Evolutionary conservation across 2,113 vertebrate genomes (phyloP).

Genomic region (Salvator merianae): DNA sequence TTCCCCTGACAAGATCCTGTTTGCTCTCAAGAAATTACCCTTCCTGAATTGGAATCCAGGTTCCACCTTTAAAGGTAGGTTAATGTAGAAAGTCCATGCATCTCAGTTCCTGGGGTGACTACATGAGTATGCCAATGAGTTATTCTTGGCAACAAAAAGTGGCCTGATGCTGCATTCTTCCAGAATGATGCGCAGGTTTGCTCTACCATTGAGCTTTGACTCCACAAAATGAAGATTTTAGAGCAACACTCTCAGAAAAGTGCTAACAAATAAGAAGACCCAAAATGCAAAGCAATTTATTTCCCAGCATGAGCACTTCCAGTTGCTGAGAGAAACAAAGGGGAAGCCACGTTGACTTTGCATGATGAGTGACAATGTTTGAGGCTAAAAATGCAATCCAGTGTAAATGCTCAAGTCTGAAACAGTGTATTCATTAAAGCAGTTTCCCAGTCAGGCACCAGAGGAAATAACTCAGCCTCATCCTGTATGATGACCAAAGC

Average conservation of each 20-base stretch:
- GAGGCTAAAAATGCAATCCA: conserved; percentile 46
- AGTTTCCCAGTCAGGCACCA: conserved; percentile 51
- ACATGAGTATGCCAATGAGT: no score
- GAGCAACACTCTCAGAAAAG: background rate
- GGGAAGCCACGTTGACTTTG: conserved; percentile 54
- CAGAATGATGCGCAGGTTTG: no score
- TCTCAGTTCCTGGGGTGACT: no score
- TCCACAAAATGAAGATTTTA: background rate
- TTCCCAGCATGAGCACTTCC: conserved; percentile 45
- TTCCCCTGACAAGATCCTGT: no score
- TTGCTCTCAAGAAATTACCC: no score
- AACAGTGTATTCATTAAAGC: conserved; percentile 56
- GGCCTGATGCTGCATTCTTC: no score
- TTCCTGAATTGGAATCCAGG: no score
- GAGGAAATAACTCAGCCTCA: conserved; percentile 30
- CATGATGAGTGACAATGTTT: conserved; percentile 42
- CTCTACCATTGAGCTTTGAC: no score
- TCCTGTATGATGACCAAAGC: conserved; percentile 17
- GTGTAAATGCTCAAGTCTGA: conserved; percentile 33
- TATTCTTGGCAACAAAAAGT: no score
- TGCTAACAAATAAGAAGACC: conserved; percentile 41
- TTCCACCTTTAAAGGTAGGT: no score
- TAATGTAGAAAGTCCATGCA: no score
- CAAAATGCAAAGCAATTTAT: conserved; percentile 44
- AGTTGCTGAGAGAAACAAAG: conserved; percentile 38